These are phyloP conservation scores for Pardalotus punctatus DNA, from an alignment of 2,113 vertebrate genomes.

Conservation along the genomic window DNA sequence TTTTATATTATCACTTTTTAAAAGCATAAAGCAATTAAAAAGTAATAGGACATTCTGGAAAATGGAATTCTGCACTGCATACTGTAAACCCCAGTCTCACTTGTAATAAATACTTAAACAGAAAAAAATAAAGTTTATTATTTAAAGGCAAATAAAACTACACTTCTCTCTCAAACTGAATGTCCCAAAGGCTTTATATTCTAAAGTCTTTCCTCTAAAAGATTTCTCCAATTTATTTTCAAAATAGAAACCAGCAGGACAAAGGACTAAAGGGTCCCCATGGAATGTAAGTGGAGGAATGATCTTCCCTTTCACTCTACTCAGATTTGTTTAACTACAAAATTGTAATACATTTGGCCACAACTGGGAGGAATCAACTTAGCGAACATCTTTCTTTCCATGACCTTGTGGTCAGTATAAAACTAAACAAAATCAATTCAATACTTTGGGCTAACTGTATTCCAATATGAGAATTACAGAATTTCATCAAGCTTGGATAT, in stretches of 20 bases:
- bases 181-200: conserved; percentile 28
- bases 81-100: conserved; percentile 36
- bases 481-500: not conserved
- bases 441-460: not conserved
- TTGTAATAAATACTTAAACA: conserved; percentile 64
- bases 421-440: not conserved
- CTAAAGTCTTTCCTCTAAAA: conserved; percentile 19
- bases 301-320: not conserved
- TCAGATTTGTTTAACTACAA: not conserved
- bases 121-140: conserved; percentile 55
- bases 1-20: not conserved
- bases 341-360: not conserved
- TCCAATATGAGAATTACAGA: not conserved
- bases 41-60: not conserved
- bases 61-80: not conserved
- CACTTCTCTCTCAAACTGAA: conserved; percentile 2
- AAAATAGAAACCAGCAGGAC: conserved; percentile 43
- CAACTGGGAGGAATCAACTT: accelerated
- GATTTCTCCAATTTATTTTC: conserved; percentile 56
- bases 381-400: accelerated
- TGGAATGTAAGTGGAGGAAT: not conserved
- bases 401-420: not conserved
- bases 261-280: conserved; percentile 18
- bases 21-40: conserved; percentile 51
- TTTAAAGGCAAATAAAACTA: conserved; percentile 63